Conservation (phyloP, 2,113 vertebrate species). For the Crotophaga sulcirostris region DNA sequence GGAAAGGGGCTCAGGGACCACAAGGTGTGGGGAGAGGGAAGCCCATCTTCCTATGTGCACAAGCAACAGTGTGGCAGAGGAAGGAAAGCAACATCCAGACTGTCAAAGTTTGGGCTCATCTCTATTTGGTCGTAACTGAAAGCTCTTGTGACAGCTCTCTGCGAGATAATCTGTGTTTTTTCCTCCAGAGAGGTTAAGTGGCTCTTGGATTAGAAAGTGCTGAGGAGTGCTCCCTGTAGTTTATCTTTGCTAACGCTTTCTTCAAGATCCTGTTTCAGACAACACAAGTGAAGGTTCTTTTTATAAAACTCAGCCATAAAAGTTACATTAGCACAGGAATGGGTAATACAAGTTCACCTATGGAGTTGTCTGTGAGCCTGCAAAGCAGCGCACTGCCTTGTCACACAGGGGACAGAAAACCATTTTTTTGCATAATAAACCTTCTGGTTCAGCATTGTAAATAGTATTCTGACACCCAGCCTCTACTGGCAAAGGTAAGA, state of each 20-base stretch:
- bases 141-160: neutral
- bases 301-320: neutral
- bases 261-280: neutral
- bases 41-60: neutral
- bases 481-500: neutral
- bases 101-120: neutral
- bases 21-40: neutral
- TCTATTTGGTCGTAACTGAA: neutral
- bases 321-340: neutral
- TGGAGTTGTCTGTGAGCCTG: neutral
- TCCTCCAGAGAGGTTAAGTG: neutral
- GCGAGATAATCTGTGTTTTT: neutral
- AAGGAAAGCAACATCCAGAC: neutral
- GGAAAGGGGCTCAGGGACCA: neutral
- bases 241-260: neutral
- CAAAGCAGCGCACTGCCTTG: neutral
- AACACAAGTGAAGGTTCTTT: neutral
- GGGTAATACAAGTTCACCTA: neutral
- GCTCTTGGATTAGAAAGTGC: neutral
- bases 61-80: neutral
- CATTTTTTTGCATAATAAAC: neutral
- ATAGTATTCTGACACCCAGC: neutral
- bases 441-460: neutral
- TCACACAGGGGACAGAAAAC: neutral
- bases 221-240: neutral